Evolutionary conservation across 2,113 vertebrate species (phyloP).

Genomic region (Tympanuchus pallidicinctus): DNA sequence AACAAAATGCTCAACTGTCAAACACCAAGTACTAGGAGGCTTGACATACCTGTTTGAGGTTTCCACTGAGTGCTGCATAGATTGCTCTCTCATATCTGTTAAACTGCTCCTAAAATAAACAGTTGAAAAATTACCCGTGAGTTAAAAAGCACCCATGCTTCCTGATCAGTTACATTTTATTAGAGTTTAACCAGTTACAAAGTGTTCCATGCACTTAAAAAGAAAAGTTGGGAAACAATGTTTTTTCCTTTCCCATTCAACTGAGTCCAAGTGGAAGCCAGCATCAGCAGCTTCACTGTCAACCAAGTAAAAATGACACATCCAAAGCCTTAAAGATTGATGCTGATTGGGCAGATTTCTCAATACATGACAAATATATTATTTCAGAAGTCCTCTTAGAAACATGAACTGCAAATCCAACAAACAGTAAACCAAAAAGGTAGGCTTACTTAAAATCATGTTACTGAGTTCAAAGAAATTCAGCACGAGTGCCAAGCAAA

Average conservation of each 20-base stretch:
- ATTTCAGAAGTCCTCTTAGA: neutral
- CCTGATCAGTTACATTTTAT: neutral
- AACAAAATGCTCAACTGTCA: neutral
- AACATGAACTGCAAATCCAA: neutral
- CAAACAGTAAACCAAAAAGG: neutral
- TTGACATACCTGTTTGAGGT: constrained; percentile 90
- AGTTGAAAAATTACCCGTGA: neutral
- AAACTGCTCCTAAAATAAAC: constrained; percentile 87
- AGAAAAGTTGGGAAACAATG: neutral
- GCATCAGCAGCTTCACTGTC: neutral
- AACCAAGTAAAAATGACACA: neutral
- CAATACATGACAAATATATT: neutral
- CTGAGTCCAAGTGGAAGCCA: neutral
- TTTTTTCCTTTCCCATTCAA: neutral
- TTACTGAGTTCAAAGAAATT: neutral
- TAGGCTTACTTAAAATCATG: neutral
- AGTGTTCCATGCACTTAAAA: neutral
- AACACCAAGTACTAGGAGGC: neutral
- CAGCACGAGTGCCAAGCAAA: neutral
- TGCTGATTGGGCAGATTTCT: neutral
- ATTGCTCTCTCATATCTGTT: constrained; percentile 93
- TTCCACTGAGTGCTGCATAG: constrained; percentile 94
- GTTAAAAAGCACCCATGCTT: neutral
- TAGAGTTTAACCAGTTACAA: neutral
- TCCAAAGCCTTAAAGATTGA: neutral